Base-by-base conservation (phyloP, 2,888 invertebrate genomes). In the Plemyria rubiginata region DNA sequence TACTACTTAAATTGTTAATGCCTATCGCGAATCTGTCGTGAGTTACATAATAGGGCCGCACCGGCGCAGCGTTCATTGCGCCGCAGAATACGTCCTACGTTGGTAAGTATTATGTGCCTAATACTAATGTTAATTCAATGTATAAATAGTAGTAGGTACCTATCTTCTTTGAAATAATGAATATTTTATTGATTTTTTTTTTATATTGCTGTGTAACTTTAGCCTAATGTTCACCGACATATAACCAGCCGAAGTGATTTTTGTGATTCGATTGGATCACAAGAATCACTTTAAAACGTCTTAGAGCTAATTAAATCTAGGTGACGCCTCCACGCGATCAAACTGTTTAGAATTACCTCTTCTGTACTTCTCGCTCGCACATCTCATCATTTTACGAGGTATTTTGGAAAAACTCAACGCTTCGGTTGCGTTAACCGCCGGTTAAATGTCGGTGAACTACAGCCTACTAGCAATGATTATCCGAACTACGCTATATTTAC, bases 31-130 rank as follows among this genome's bases (percentile, higher is more conserved):
- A 38, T 2, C 11, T 11, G 11, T 38, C 36, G 36, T 8, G 36
- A 38, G 36, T 38, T 38, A 38, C 11, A 2, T 38, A 38, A 38
- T 38, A 8, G 32, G 6, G 8, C 8, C 22, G 0, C 32, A 29
- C 29, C 36, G 36, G 36, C 9, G 36, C 8, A 9, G 6, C 9
- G 36, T 2, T 2, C 36, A n/a, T n/a, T 38, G 9, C 36, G 11
- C 9, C 11, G 11, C 11, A 38, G 11, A 38, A 38, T 11, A 11
- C 4, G 1, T 11, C 36, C 16, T 16, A 16, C 45, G 45, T 40
- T 40, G 51, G 36, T 52, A 52, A 52, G 40, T 52, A 22, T 12
- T 40, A 28, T 48, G 22, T 48, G 8, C 22, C 28, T 28, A 48
- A 6, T 6, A 48, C 9, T 48, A n/a, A 28, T 16, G 46, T 28